Percentiles rank a stretch among this genome's conserved stretches.
These are phyloP conservation scores for Columba janthina DNA, from an alignment of 2,113 vertebrate species.

Conservation along the genomic window DNA sequence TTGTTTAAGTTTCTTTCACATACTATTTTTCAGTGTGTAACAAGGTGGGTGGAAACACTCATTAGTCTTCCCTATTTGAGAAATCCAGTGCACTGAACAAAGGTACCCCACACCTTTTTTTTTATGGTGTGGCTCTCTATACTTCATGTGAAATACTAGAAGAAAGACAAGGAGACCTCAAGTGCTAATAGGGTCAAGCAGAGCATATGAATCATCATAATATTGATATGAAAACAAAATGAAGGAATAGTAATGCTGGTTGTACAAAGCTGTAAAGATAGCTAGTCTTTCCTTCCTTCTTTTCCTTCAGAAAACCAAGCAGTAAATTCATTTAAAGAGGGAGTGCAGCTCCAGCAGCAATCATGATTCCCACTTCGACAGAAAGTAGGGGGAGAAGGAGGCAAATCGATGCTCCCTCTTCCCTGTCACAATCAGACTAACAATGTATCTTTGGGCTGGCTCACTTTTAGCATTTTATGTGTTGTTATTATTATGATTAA, in stretches of 20 bases:
- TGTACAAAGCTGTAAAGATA: neutral
- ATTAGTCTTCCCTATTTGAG: neutral
- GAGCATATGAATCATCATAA: neutral
- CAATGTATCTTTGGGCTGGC: rapidly evolving
- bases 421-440: neutral
- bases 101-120: neutral
- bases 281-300: neutral
- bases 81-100: neutral
- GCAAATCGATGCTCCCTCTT: neutral
- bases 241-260: neutral
- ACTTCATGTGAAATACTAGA: neutral
- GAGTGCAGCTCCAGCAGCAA: neutral
- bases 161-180: neutral
- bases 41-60: neutral
- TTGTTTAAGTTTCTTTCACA: neutral
- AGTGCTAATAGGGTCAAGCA: neutral
- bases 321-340: neutral
- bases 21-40: neutral
- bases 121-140: neutral
- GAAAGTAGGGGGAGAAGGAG: neutral
- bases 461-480: neutral
- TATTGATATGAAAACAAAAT: neutral
- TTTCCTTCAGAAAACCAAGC: neutral
- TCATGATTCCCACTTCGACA: neutral
- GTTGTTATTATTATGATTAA: neutral